Base-by-base conservation (phyloP, 2,113 vertebrate genomes). In the Brachypodius melanocephalos region DNA sequence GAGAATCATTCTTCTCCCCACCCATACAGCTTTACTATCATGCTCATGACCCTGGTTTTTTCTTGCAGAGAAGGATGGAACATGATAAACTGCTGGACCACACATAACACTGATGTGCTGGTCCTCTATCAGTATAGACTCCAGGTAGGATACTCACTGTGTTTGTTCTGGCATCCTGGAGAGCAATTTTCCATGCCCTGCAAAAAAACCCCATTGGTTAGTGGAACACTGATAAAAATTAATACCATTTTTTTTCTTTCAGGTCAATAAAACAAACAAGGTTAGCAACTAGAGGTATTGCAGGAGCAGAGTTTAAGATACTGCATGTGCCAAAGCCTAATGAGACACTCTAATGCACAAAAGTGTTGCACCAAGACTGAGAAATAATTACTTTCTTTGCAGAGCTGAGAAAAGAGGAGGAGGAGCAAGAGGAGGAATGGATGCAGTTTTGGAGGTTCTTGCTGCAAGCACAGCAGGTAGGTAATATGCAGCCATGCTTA, bases 161-260 rank as follows among this genome's bases (percentile, higher is more conserved):
- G 77, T 98, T 98, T 85, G 97, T 98, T 90, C 98, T 98, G 79
- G 98, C 98, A 17, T 98, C 98, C 74, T 98, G 97, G 36, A 98
- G 98, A 94, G 98, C 98, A 94, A 98, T 98, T 88, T 98, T 98
- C 98, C 98, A 98, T 52, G 98, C 98, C 92, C 98, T 98, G 85
- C 18, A 66, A 75, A 88, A 92, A 42, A 29, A 10, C 0, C 5
- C 17, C 26, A 36, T 2, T 61, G 36, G 67, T 92, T 86, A 95
- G 45, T 81, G 45, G 40, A 83, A 88, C 18, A 38, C 6, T 48
- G 19, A 82, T 40, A 85, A 89, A 93, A 91, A 85, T 65, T 26
- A 73, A 79, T 2, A 6, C 12, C 21, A 58, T 25, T 10, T 89
- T 78, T 78, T 74, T 88, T 19, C 15, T 62, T 80, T 68, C 74